Base-by-base conservation (phyloP, 2,113 vertebrate genomes). In the Atlantisia rogersi region DNA sequence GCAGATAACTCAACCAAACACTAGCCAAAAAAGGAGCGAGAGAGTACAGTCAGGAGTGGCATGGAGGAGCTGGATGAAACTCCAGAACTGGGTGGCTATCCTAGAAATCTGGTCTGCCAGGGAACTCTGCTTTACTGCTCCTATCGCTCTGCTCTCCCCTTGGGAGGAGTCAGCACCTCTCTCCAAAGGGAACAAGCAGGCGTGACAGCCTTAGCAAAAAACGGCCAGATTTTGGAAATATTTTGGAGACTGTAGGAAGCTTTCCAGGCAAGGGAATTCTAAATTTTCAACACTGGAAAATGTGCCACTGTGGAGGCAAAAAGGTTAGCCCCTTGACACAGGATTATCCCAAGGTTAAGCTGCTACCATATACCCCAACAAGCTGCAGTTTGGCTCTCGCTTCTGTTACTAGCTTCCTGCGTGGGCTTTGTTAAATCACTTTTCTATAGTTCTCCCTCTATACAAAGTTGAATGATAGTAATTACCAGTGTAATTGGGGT, bases 401-500 rank as follows among this genome's bases (percentile, higher is more conserved):
- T 79, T 85, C 32, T 46, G 18, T 40, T 64, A 55, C 12, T 15
- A 15, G 37, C 24, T 69, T 94, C 20, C 50, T 50, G 29, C 26
- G 56, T 7, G 28, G 40, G 26, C n/a, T 90, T 76, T 53, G 25
- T 37, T 14, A 77, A 88, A 86, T 77, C 21, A 70, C 9, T 74
- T 88, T 74, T 82, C 39, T 52, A 11, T 12, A 71, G 29, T 56
- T 52, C 6, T 89, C 8, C 13, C 10, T 55, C 32, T 65, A 19
- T 35, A 58, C 65, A 75, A 88, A 73, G 18, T 10, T 58, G 26
- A 74, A 64, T 82, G 20, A 44, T 42, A 53, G 17, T 24, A 67
- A 46, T 3, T 42, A 64, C 8, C 9, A 42, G 6, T 3, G 3
- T 25, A 70, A 76, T 0, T 60, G 32, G 5, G 15, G 8, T 44